Base-by-base conservation (phyloP, 2,888 invertebrate species). In the Periphyllus acericola region DNA sequence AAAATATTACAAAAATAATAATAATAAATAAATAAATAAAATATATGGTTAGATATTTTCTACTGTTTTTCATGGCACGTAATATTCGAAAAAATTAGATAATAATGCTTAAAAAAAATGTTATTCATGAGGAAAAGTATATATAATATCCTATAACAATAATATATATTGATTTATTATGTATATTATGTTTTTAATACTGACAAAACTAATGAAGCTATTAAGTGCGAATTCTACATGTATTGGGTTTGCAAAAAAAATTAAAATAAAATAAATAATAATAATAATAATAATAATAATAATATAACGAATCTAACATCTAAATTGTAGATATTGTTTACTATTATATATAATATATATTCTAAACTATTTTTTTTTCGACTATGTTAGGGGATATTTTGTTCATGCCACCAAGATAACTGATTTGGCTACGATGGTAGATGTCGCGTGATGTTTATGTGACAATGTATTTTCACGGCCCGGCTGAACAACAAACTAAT, bases 371-470 rank as follows among this genome's bases (percentile, higher is more conserved):
- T 79, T 87, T 72, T 85, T 79, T 74, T 80, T 87, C 40, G 71
- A 87, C 80, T 80, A 87, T 87, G 40, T 76, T 82, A 74, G 72
- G 80, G 76, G 60, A 87, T 80, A 87, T 80, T 80, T 87, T 87
- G 80, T 87, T 87, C 86, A 87, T 87, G 86, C 86, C 86, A 87
- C 86, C 86, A 87, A 87, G 86, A 87, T 87, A 80, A 86, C 80
- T 87, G 80, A 87, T 87, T 87, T 87, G 86, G 86, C 86, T 87
- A 87, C 86, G 80, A 87, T 87, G 86, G 86, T 87, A 87, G 86
- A 87, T 87, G 80, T 87, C 79, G 80, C 86, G 80, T 87, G 86
- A 87, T 79, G 74, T 80, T 79, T 80, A 60, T 87, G 86, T 87
- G 72, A 87, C 86, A 87, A 87, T 87, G 86, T 87, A 87, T 87